Base-by-base conservation (phyloP, 2,888 invertebrate genomes). In the Exephanes ischioxanthus region DNA sequence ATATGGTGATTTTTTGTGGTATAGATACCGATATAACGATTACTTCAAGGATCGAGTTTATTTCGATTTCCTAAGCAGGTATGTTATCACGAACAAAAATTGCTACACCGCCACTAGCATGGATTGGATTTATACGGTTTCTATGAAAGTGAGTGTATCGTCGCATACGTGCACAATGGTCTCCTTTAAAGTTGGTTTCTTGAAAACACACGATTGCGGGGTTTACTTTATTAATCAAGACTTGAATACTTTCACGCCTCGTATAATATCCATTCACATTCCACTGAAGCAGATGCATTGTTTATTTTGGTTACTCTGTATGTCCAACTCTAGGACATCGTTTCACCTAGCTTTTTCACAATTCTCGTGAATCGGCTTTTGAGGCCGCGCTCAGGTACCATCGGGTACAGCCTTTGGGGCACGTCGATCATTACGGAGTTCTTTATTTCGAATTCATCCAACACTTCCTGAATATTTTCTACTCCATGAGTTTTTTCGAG, bases 51-150 rank as follows among this genome's bases (percentile, higher is more conserved):
- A 79, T 53, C 9, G 84, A 81, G 7, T 66, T 68, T 1, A 89
- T 11, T 3, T 16, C 33, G 0, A 87, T 51, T 84, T 87, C 71
- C 19, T 82, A 22, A 19, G 26, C 41, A 9, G 78, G 68, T 6
- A 84, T 77, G 55, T 84, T 80, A 37, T 80, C 78, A 22, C 82
- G 66, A 7, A 86, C 48, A 45, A 80, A 84, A 1, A 80, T 89
- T 14, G 84, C 78, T 5, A 88, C 87, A 7, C 86, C 88, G 16
- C 89, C 89, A 58, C 86, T 86, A 9, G 87, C 88, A 16, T 75
- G 82, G 1, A 45, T 37, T 53, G 75, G 48, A 19, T 76, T 66
- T 37, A 26, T 14, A 61, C 86, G 73, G 22, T 87, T 87, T 81
- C 85, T 87, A 14, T 55, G 61, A 26, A 48, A 80, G 41, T 30